Conservation (phyloP, 2,113 vertebrate genomes). For the Xenotilapia longispinis region DNA sequence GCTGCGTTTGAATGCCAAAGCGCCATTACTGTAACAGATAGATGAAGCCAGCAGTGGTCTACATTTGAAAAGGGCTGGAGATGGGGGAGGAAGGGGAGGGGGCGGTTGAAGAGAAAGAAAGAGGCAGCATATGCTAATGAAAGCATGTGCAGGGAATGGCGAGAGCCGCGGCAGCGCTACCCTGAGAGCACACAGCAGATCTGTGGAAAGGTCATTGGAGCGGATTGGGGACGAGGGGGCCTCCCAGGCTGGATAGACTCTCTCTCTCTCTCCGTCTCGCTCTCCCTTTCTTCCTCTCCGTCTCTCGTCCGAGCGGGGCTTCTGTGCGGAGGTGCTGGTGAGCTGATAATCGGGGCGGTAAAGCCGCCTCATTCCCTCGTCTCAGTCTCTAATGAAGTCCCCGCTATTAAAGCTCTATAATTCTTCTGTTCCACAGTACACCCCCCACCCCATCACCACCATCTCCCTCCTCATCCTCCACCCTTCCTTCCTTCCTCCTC, state of each 20-base stretch:
- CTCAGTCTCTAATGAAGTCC: slow-evolving; percentile 67
- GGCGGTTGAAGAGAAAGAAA: not conserved
- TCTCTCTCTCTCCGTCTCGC: not conserved
- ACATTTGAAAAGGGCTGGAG: not conserved
- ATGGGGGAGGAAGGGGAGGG: not conserved
- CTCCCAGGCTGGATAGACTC: slow-evolving; percentile 45
- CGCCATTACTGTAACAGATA: not conserved
- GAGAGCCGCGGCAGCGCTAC: not conserved
- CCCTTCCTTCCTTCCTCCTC: not conserved
- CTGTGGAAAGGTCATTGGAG: slow-evolving; percentile 61
- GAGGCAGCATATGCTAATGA: slow-evolving; percentile 53
- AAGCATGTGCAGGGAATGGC: slow-evolving; percentile 24
- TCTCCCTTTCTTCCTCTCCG: not conserved
- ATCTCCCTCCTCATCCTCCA: not conserved
- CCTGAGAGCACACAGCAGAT: slow-evolving; percentile 44
- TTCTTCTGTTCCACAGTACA: slow-evolving; percentile 39
- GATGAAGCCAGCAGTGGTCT: not conserved
- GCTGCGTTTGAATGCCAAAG: not conserved
- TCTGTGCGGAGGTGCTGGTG: slow-evolving; percentile 35
- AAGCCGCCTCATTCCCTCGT: slow-evolving; percentile 58
- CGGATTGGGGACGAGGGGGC: slow-evolving; percentile 40
- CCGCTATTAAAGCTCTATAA: slow-evolving; percentile 61
- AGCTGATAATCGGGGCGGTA: slow-evolving; percentile 60
- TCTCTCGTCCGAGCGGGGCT: not conserved
- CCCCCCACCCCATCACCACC: not conserved